Percentiles rank a stretch among this genome's conserved stretches.
phyloP scores from a whole-genome alignment of 2,113 vertebrate species.

The Tauraco erythrolophus region DNA sequence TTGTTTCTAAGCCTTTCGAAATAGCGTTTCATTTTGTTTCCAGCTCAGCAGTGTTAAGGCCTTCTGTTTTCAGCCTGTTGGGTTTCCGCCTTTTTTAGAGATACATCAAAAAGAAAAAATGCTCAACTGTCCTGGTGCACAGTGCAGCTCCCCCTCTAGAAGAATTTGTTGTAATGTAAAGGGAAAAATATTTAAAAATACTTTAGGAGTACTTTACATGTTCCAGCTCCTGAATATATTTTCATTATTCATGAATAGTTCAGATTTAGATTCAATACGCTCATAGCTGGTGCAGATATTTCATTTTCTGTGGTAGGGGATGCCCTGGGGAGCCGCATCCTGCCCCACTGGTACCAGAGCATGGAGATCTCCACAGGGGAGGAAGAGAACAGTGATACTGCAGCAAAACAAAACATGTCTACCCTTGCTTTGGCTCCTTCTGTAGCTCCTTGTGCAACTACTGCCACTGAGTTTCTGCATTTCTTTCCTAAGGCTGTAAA shows the following conservation, averaged over 20 bases:
- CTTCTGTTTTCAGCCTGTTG: not conserved
- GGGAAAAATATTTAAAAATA: not conserved
- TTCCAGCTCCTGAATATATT: not conserved
- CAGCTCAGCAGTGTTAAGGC: not conserved
- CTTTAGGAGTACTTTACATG: not conserved
- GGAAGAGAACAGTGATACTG: not conserved
- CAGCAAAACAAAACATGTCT: not conserved
- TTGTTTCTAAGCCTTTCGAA: not conserved
- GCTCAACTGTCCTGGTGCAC: not conserved
- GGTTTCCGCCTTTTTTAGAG: not conserved
- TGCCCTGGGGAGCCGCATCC: not conserved
- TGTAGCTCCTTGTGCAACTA: too few species aligned
- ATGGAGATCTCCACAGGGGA: not conserved
- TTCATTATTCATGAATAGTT: not conserved
- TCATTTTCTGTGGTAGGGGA: not conserved
- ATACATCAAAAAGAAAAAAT: not conserved
- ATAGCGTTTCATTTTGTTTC: not conserved
- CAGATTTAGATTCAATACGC: not conserved
- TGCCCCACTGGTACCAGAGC: too few species aligned
- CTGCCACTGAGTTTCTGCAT: not conserved
- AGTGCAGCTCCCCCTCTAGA: not conserved
- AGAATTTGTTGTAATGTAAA: not conserved
- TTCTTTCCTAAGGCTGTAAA: not conserved
- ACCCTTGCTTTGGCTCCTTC: not conserved
- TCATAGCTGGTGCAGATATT: not conserved